Evolutionary conservation across 2,113 vertebrate species (phyloP).

Genomic region (Campylorhamphus procurvoides): DNA sequence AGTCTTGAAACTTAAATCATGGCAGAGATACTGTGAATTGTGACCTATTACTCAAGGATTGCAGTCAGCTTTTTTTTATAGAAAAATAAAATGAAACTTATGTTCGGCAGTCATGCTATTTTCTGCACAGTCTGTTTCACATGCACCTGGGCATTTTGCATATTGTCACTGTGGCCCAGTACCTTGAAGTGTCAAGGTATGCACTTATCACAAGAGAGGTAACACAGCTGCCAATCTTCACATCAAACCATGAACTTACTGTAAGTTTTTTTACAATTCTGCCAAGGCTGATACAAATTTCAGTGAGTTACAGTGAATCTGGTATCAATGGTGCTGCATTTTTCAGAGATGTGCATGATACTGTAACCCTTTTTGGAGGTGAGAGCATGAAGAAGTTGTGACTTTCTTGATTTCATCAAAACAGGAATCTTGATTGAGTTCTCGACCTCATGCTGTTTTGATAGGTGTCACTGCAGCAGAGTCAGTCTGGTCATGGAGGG

Average conservation of each 20-base stretch:
- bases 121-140: not conserved
- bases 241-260: not conserved
- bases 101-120: not conserved
- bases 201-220: fast-evolving
- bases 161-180: not conserved
- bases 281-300: not conserved
- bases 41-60: not conserved
- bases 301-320: not conserved
- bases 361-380: not conserved
- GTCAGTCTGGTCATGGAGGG: not conserved
- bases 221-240: not conserved
- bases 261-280: not conserved
- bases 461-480: not conserved
- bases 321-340: not conserved
- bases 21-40: not conserved
- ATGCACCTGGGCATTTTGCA: not conserved
- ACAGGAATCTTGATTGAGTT: not conserved
- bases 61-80: not conserved
- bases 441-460: not conserved
- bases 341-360: not conserved
- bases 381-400: not conserved
- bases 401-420: not conserved
- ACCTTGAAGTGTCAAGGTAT: not conserved
- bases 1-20: not conserved
- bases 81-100: not conserved